These are phyloP conservation scores for Herminia tarsipennalis DNA, from an alignment of 2,888 invertebrate genomes.

Conservation along the genomic window DNA sequence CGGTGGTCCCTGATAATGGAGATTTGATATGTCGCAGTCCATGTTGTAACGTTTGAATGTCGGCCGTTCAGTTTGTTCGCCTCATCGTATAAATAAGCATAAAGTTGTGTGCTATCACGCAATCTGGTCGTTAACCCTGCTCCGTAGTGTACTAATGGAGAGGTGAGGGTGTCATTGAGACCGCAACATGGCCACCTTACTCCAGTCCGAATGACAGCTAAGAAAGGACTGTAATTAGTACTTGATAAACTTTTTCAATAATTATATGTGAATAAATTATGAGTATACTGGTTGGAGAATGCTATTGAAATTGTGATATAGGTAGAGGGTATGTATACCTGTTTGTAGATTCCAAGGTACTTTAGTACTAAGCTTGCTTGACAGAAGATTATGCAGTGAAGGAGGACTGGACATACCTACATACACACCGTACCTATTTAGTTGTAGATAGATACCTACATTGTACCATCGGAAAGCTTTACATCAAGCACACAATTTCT, in stretches of 20 bases:
- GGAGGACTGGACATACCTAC: too few relatives aligned
- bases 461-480: too few relatives aligned
- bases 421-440: too few relatives aligned
- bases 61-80: constrained; percentile 67
- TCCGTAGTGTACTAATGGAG: constrained; percentile 73
- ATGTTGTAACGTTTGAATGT: constrained; percentile 70
- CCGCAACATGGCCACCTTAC: constrained; percentile 67
- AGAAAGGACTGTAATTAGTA: constrained; percentile 66
- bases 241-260: constrained; percentile 43
- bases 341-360: too few relatives aligned
- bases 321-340: too few relatives aligned
- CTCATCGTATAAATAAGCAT: constrained; percentile 81
- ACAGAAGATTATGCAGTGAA: too few relatives aligned
- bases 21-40: constrained; percentile 78
- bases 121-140: constrained; percentile 80
- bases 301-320: background rate
- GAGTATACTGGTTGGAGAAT: constrained; percentile 2
- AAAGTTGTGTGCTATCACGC: constrained; percentile 77
- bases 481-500: too few relatives aligned
- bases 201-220: constrained; percentile 60
- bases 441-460: too few relatives aligned
- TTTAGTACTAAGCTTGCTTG: too few relatives aligned
- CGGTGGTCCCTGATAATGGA: constrained; percentile 67
- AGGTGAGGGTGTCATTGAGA: constrained; percentile 75
- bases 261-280: constrained; percentile 25